Conservation (phyloP, 2,113 vertebrate species). For the Periophthalmus modestus region DNA sequence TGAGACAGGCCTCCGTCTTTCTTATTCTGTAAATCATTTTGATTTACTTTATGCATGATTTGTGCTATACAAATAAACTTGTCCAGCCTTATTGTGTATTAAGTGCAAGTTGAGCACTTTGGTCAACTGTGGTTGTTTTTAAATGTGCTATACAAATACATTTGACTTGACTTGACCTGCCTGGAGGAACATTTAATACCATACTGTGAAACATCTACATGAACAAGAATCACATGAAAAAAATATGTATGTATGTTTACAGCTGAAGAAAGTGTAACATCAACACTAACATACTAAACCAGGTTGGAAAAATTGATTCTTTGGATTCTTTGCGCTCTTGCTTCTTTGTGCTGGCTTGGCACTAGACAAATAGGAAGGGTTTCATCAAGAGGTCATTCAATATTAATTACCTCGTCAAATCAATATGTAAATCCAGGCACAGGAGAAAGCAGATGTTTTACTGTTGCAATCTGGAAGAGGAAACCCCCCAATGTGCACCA, state of each 20-base stretch:
- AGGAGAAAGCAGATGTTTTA: neutral
- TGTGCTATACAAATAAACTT: no score
- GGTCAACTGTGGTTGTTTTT: no score
- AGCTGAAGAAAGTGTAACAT: neutral
- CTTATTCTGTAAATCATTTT: no score
- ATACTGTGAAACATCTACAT: neutral
- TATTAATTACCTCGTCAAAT: neutral
- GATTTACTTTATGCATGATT: no score
- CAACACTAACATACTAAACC: neutral
- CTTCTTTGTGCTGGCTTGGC: neutral
- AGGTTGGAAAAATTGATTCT: neutral
- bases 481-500: neutral
- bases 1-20: no score
- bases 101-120: no score
- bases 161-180: no score
- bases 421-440: neutral
- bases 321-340: neutral
- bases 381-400: constrained; percentile 1
- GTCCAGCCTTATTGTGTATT: no score
- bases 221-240: neutral
- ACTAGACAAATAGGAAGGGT: neutral
- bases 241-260: neutral
- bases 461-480: neutral
- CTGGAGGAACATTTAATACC: neutral
- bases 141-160: no score